These are phyloP conservation scores for Aethes cnicana DNA, from an alignment of 2,888 invertebrate genomes.

Conservation along the genomic window DNA sequence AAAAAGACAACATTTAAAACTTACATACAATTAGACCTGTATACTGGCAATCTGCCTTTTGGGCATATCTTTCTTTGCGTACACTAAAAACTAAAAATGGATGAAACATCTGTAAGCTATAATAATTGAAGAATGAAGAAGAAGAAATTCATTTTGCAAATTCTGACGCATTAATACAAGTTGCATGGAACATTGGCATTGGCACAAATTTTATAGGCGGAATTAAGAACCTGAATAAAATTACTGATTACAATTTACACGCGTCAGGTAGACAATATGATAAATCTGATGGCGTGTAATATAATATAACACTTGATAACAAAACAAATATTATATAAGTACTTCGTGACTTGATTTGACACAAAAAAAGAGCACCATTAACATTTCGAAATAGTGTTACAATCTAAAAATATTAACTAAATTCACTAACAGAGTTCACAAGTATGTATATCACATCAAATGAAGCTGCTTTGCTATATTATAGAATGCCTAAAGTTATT, in stretches of 20 bases:
- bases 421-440: constrained; percentile 34
- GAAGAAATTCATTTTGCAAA: too few species aligned
- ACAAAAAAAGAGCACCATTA: constrained; percentile 35
- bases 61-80: constrained; percentile 3
- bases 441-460: constrained; percentile 38
- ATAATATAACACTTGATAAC: not conserved
- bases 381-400: constrained; percentile 14
- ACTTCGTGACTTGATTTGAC: not conserved
- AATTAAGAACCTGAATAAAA: too few species aligned
- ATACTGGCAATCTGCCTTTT: constrained; percentile 15
- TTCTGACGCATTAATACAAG: too few species aligned
- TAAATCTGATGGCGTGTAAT: too few species aligned
- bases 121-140: too few species aligned
- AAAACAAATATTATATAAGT: constrained; percentile 18
- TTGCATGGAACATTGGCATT: not conserved
- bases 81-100: not conserved
- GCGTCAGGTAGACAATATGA: too few species aligned
- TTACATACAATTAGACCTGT: constrained; percentile 28
- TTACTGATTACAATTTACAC: too few species aligned
- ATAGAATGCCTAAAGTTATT: constrained; percentile 23
- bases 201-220: too few species aligned
- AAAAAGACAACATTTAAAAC: constrained; percentile 20
- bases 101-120: not conserved
- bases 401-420: constrained; percentile 29
- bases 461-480: constrained; percentile 23